Base-by-base conservation (phyloP, 2,888 invertebrate genomes). In the Agapetus fuscipes region DNA sequence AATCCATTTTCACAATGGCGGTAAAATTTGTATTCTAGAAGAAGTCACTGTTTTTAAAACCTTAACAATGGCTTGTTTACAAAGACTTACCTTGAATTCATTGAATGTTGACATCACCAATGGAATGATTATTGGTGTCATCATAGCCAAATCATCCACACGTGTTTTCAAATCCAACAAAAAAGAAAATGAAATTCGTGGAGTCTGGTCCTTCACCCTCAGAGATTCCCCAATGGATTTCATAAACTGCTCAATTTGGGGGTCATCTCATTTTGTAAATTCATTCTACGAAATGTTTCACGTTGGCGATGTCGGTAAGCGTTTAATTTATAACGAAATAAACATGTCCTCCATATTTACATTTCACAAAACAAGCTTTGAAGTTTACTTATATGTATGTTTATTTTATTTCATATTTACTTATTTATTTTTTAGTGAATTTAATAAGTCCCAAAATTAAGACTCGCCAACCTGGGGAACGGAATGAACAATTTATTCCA, bases 191-290 rank as follows among this genome's bases (percentile, higher is more conserved):
- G 71, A 71, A 39, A 60, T 63, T 17, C 72, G 77, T 48, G 81
- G 76, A n/a, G 85, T 87, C 1, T 81, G 82, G 63, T 79, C 76
- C 37, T 83, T 85, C 48, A 86, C 85, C 0, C 48, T 87, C 16
- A 70, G 86, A 46, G 88, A 87, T 61, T 80, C 84, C 0, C 66
- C 73, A 12, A 57, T 72, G 1, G 79, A 83, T 56, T 77, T 80
- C 3, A 80, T 84, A 31, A 86, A 87, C 56, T 78, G 78, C 11
- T 80, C 80, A 44, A 79, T 76, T 45, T 88, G 87, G 87, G 85
- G 84, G 3, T 66, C 73, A 3, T 69, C 71, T 40, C 74, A 75
- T 47, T 76, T 68, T 52, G 65, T 84, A 13, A 64, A 70, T 27
- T 73, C 73, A 38, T 70, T 80, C 48, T 72, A 76, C 50, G 69